phyloP scores from a whole-genome alignment of 2,797 vertebrate genomes.

The Lepilemur septentrionalis region DNA sequence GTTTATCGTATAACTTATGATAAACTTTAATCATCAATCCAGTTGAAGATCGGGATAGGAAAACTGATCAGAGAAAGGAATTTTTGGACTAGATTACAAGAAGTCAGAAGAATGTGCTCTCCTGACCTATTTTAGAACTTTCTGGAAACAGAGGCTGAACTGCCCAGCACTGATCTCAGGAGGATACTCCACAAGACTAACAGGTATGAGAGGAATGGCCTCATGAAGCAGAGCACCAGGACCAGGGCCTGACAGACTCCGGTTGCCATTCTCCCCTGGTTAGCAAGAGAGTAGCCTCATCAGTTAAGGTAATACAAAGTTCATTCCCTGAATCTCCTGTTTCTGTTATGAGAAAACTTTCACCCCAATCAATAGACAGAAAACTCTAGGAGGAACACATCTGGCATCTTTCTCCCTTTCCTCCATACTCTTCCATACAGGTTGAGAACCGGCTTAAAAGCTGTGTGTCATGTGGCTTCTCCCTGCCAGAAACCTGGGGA shows the following conservation, averaged over 20 bases:
- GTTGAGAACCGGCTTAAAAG: background rate
- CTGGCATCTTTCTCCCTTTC: too few species aligned
- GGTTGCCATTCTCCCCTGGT: background rate
- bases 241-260: background rate
- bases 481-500: background rate
- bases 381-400: accelerated
- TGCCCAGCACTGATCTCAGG: background rate
- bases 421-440: too few species aligned
- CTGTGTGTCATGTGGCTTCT: accelerated
- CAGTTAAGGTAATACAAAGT: background rate
- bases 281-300: background rate
- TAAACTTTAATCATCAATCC: background rate
- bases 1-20: background rate
- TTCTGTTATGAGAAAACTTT: background rate
- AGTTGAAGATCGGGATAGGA: background rate
- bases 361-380: background rate
- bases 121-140: background rate
- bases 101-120: background rate
- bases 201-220: too few species aligned
- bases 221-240: accelerated
- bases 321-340: background rate
- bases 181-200: background rate
- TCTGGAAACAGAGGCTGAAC: background rate
- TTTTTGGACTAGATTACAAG: background rate
- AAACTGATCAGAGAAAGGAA: background rate